Conservation (phyloP, 64 coral and sea anemone species). For the Porites lutea region DNA sequence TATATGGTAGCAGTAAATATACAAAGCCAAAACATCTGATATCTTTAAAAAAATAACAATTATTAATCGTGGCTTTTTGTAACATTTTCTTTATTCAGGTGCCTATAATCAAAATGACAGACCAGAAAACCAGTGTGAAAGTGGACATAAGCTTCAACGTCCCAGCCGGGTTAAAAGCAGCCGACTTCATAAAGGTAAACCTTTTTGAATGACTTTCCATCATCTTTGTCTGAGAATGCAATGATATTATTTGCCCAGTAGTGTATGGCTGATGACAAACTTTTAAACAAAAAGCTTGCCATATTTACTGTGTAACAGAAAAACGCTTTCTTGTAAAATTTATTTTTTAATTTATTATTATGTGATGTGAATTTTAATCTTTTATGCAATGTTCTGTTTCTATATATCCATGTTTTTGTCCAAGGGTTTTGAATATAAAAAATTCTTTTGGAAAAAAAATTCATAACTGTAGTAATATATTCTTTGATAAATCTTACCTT, state of each 20-base stretch:
- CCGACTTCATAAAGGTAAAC: constrained; percentile 78
- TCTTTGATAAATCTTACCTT: too few species aligned
- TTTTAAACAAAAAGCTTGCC: not conserved
- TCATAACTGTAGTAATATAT: too few species aligned
- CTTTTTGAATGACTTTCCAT: not conserved
- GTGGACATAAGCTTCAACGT: constrained; percentile 86
- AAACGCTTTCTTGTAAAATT: too few species aligned
- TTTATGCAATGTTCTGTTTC: too few species aligned
- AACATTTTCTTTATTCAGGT: constrained; percentile 54
- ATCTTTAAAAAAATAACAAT: not conserved
- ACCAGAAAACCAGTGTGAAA: constrained; percentile 78
- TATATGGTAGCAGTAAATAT: too few species aligned
- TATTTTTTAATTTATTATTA: too few species aligned
- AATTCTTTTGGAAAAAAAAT: too few species aligned
- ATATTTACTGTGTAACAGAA: not conserved
- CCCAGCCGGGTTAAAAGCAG: constrained; percentile 61
- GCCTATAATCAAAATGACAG: constrained; percentile 88
- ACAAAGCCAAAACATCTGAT: too few species aligned
- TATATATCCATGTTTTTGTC: too few species aligned
- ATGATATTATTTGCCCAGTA: not conserved
- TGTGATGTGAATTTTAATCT: too few species aligned
- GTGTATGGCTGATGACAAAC: not conserved
- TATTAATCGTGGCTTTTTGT: not conserved
- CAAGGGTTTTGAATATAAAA: too few species aligned
- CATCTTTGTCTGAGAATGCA: not conserved